Percentiles rank a stretch among this genome's conserved stretches.
These are phyloP conservation scores for Cryptotis parvus DNA, from an alignment of 2,113 vertebrate species.

Conservation along the genomic window DNA sequence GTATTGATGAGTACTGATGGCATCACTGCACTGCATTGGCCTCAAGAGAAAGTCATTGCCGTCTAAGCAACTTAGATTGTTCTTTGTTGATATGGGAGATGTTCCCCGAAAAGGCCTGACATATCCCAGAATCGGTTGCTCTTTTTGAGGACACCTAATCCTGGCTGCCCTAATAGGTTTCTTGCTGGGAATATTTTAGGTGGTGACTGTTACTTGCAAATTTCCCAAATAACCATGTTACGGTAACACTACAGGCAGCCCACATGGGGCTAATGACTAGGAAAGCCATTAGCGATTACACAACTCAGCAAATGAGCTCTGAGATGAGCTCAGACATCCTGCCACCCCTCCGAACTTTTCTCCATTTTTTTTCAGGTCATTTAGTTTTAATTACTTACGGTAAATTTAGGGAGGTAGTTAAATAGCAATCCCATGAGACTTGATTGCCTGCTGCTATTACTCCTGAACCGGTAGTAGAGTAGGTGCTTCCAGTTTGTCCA, in stretches of 20 bases:
- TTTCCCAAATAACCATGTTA: slow-evolving; percentile 54
- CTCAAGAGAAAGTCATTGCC: slow-evolving; percentile 3
- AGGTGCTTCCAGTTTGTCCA: slow-evolving; percentile 14
- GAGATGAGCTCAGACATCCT: slow-evolving; percentile 47
- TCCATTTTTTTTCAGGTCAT: slow-evolving; percentile 61
- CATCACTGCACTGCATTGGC: slow-evolving; percentile 28
- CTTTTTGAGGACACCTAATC: background rate
- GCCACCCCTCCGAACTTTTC: slow-evolving; percentile 44
- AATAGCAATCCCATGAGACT: slow-evolving; percentile 33
- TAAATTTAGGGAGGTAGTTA: slow-evolving; percentile 58
- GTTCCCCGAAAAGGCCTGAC: background rate
- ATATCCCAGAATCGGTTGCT: background rate
- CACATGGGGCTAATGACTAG: slow-evolving; percentile 22
- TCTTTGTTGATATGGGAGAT: background rate
- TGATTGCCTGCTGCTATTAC: slow-evolving; percentile 57
- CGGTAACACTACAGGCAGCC: background rate
- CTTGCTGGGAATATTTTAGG: background rate
- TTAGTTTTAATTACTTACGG: slow-evolving; percentile 69
- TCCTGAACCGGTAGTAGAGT: slow-evolving; percentile 25
- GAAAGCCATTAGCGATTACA: slow-evolving; percentile 25
- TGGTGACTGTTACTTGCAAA: background rate
- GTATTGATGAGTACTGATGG: no score
- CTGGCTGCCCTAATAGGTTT: background rate
- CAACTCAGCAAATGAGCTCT: background rate
- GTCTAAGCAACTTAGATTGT: background rate